Base-by-base conservation (phyloP, 2,113 vertebrate genomes). In the Elephas maximus region DNA sequence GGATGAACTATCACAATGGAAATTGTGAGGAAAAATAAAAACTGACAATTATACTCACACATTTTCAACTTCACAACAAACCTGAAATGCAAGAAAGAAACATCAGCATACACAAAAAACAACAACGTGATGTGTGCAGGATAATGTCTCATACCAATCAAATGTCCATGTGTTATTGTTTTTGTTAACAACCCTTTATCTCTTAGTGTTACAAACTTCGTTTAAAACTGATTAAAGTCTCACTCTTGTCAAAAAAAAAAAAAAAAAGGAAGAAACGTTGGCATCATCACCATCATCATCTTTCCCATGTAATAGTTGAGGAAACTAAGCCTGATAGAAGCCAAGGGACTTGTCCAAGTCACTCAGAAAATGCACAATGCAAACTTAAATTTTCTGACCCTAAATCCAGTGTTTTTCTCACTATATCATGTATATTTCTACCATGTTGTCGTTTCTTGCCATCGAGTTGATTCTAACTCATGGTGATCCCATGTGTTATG, bases 161-260 rank as follows among this genome's bases (percentile, higher is more conserved):
- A 98, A 99, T 99, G 99, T 99, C 99, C 99, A 98, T 99, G 99
- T 99, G 99, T 99, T 99, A 99, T 98, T 99, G 99, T 99, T 99
- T 99, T 99, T 99, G 98, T 99, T 99, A 99, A 99, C 99, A 99
- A 98, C 99, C 99, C 99, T 99, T 99, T 99, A 99, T 99, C 99
- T 99, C 99, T 99, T 99, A 99, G 99, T 99, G 99, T 99, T 99
- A 99, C 99, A 99, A 99, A 99, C 99, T 99, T 99, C 99, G 99
- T 99, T 99, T 99, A 99, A 99, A 99, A 99, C 99, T 99, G 99
- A 99, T 99, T 99, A 99, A 99, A 99, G 99, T 99, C 99, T 99
- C 99, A 99, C 99, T 99, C 99, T 99, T 99, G 99, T 99, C 99
- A 37, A 37, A 98, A 53, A 53, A 53, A 53, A 53, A 7, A 53